Evolutionary conservation across 1,140 invertebrate genomes (phyloP).

Genomic region (Drosophila ambigua): DNA sequence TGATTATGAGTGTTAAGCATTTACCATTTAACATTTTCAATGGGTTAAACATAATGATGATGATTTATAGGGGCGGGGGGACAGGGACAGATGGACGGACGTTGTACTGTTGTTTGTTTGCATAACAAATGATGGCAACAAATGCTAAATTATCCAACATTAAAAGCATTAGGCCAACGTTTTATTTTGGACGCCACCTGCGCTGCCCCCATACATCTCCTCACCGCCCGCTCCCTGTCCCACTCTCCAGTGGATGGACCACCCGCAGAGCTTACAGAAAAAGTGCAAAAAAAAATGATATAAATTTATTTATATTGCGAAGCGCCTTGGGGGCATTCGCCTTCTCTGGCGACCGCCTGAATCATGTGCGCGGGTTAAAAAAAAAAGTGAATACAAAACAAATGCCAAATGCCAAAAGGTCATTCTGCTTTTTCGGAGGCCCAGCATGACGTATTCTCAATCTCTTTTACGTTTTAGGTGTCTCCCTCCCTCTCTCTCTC

Average conservation of each 20-base stretch:
- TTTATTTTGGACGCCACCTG: conserved; percentile 61
- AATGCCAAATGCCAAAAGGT: conserved; percentile 77
- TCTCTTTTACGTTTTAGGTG: too few relatives aligned
- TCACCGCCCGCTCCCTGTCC: conserved; percentile 56
- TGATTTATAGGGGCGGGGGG: conserved; percentile 71
- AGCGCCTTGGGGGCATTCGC: conserved; percentile 56
- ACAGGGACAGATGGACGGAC: conserved; percentile 56
- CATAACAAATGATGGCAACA: conserved; percentile 65
- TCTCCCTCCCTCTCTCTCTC: too few relatives aligned
- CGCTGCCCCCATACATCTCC: conserved; percentile 23
- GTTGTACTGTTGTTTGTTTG: conserved; percentile 62
- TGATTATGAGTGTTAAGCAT: conserved; percentile 67
- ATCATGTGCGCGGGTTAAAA: conserved; percentile 39
- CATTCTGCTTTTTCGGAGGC: conserved; percentile 48
- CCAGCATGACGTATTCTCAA: conserved; percentile 58
- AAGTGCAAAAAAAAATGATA: conserved; percentile 63
- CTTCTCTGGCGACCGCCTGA: conserved; percentile 19
- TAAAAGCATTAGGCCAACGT: conserved; percentile 49
- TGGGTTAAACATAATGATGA: conserved; percentile 50
- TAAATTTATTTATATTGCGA: conserved; percentile 71
- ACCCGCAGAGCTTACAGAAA: conserved; percentile 26
- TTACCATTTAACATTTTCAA: conserved; percentile 25
- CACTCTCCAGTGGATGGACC: neutral
- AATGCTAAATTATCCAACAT: conserved; percentile 68
- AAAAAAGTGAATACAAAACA: too few relatives aligned